Base-by-base conservation (phyloP, 2,888 invertebrate species). In the Hydraecia micacea region DNA sequence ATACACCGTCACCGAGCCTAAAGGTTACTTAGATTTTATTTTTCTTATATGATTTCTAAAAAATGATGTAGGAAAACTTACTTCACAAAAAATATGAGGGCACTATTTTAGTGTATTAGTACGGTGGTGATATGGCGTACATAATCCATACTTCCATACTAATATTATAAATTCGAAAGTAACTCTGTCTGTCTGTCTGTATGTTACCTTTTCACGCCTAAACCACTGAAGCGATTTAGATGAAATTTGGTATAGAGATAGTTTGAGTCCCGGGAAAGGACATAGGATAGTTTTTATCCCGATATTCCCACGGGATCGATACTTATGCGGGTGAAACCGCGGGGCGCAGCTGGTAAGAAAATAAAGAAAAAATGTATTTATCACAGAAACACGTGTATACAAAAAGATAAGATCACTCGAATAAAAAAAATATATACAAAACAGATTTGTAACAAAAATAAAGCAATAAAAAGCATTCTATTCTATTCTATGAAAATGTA, bases 1-100 rank as follows among this genome's bases (percentile, higher is more conserved):
- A 63, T 8, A 21, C 1, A 25, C 2, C 2, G 13, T 5, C 11
- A n/a, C 4, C 1, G 18, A 55, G 25, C 1, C 0, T 2, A 8
- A 11, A 11, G 11, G 9, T 9, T 0, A 32, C 13, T 18, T n/a
- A n/a, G 13, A 8, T 67, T 65, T 11, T 2, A n/a, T 6, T 13
- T 28, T n/a, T 4, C 2, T 15, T 36, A 4, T 52, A 15, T n/a
- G 7, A n/a, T 66, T 9, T 18, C 4, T n/a, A 9, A 28, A 42
- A 21, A 42, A 66, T 8, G 0, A 66, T 8, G 1, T 21, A 18
- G 11, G 36, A 18, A n/a, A 36, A 36, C 3, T 36, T 36, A n/a
- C 5, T 42, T 15, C 13, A 39, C 0, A 63, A 28, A 72, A 6
- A 70, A 65, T 21, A 28, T 28, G 25, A 42, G 28, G 8, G 6